Evolutionary conservation across 37 sponge, comb jelly and placozoan genomes (phyloP), one percentile per base, ranked within the genome.

Genomic region (Chondrosia reniformis): DNA sequence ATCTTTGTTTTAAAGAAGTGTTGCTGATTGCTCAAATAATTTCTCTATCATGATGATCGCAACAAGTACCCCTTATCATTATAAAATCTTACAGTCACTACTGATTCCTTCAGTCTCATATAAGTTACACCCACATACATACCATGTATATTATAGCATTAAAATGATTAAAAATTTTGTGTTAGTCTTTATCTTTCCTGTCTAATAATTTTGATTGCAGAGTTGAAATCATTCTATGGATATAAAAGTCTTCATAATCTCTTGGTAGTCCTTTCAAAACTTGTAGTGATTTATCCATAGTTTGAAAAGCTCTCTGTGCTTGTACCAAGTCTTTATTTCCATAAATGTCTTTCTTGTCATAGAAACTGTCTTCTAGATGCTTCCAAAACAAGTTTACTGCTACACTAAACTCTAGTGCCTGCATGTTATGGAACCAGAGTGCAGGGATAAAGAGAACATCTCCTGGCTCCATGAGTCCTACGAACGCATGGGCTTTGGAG

Each of bases 361-460:
- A 96, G 30, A 86, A 69, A 0, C 33, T 25, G 5, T 54, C 57
- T 28, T 87, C 87, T 55, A 96, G 42, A 42, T 94, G 84, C 55
- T 79, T 87, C 97, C 97, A 96, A 75, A 96, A 96, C 0, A 88
- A 34, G 63, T 96, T 96, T 0, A 96, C 87, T 31, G 92, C 97
- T 32, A 96, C 89, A 4, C 92, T 76, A 77, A 91, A 96, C 52
- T 88, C 89, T 30, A 91, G 62, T 0, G 86, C 57, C 19, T 62
- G 67, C 27, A 93, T 89, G 81, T 96, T 90, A 75, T 96, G 97
- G 64, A 94, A 94, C 97, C 97, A 96, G 45, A 94, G 80, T 1
- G 97, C 95, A n/a, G 97, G 97, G 13, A 96, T 90, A 73, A 86
- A 96, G 42, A 96, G 80, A 6, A 96, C 84, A 27, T 96, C 97